Evolutionary conservation across 2,113 vertebrate species (phyloP), one percentile per base, ranked within the genome.

Genomic region (Peromyscus californicus): DNA sequence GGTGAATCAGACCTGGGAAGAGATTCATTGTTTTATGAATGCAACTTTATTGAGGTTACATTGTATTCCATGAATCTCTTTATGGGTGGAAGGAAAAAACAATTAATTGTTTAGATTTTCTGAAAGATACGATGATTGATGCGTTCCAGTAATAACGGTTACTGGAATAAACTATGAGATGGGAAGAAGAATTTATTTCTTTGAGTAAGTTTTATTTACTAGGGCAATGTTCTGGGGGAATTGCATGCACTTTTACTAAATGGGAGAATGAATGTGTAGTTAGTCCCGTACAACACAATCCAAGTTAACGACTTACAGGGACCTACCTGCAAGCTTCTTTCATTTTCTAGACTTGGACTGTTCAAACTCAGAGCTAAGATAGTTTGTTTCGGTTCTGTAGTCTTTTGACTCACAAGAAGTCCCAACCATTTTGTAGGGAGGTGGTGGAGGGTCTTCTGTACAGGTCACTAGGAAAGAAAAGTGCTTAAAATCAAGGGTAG

Each of bases 191-290:
- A 69, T 94, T 76, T 97, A 91, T 98, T 98, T 97, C 80, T 98
- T 97, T 98, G 93, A 97, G 76, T 45, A 33, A 70, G 93, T 95
- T 83, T 97, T 97, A 59, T 93, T 98, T 82, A n/a, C 65, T 11
- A 0, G 45, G 93, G 70, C 82, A 97, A 84, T 75, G 39, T 93
- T 0, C 1, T 80, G 86, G 97, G 97, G 90, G 63, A n/a, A 93
- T 95, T 94, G 93, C 57, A 79, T 86, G 97, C 92, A 95, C 51
- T 39, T 76, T 91, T 65, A 48, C 74, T 51, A 96, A 89, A 51
- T 72, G 95, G 78, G 26, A 90, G 13, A 63, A 70, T 54, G 97
- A 95, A 39, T 96, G 36, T 93, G 84, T 31, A 92, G 70, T 96
- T 97, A 69, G 94, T 97, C 19, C 2, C 94, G 61, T 57, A 96